Evolutionary conservation across 2,797 vertebrate genomes (phyloP), one percentile per base, ranked within the genome.

Genomic region (Benthosema pterotum): DNA sequence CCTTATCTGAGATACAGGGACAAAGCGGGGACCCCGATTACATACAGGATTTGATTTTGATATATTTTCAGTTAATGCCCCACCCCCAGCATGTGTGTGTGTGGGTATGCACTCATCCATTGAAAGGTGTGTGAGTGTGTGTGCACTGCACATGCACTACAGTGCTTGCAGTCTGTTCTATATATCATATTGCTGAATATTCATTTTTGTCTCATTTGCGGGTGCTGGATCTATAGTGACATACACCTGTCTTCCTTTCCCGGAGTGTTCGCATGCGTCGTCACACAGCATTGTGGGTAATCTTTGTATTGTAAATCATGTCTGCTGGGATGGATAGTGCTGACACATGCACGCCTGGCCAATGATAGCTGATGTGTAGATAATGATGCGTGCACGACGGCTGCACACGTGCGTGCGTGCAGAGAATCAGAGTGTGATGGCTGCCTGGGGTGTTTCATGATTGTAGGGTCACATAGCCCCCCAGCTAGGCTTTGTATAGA

Each of bases 101-200:
- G 81, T 74, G 74, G 71, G 69, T 72, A 62, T 88, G 85, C 22
- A 89, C 22, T 91, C 84, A 86, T 77, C 52, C 28, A 17, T 28
- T 69, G 65, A 50, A 74, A 74, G 74, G 19, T 77, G 74, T 74
- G 74, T 56, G 74, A 62, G 69, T 74, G 69, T 60, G 74, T 75
- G 78, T 71, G 71, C 56, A 75, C 64, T 71, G 71, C 56, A 75
- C 64, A 17, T 45, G 63, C 57, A 57, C 47, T 66, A 64, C 11
- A 25, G 51, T 8, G 19, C 51, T 52, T 13, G 3, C 5, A 51
- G 16, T 42, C 52, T 60, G 42, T 74, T 62, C 73, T 60, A 28
- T 60, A 28, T 69, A 22, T 75, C 62, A 69, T 57, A 76, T 0
- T 42, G 51, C 22, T 25, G 22, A 25, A 25, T 25, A 25, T 25